Evolutionary conservation across 1,140 invertebrate genomes (phyloP).

Genomic region (Acromyrmex heyeri): DNA sequence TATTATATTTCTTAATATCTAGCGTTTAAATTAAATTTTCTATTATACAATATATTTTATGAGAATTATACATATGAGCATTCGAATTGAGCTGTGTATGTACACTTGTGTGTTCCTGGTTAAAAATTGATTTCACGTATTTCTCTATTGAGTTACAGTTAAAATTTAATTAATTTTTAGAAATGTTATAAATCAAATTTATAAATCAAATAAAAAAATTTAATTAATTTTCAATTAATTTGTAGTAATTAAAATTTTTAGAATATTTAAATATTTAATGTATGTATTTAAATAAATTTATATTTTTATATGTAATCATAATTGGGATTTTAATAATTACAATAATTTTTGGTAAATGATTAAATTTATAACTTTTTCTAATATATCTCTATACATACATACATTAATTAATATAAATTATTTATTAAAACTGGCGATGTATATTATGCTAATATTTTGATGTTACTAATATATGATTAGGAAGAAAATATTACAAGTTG

Average conservation of each 20-base stretch:
- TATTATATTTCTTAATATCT: too few relatives aligned
- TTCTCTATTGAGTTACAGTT: background rate
- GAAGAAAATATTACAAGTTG: background rate
- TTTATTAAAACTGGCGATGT: background rate
- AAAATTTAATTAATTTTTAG: background rate
- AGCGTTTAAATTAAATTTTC: too few relatives aligned
- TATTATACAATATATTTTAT: too few relatives aligned
- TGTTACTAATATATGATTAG: background rate
- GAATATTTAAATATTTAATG: background rate
- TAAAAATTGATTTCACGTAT: background rate
- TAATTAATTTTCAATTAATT: background rate
- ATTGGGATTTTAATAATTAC: background rate
- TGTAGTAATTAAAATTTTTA: background rate
- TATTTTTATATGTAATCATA: background rate
- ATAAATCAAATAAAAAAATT: background rate
- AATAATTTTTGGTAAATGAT: background rate
- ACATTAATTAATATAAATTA: background rate
- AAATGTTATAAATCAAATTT: too few relatives aligned
- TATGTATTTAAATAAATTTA: background rate
- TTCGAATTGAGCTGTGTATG: too few relatives aligned
- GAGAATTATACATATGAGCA: too few relatives aligned
- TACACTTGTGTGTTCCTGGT: too few relatives aligned
- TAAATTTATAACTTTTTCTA: background rate
- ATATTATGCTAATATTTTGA: background rate
- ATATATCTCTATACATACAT: background rate